A percentile compares a stretch with the other conserved stretches of the same genome.
Conservation (phyloP, 2,797 vertebrate genomes). For the Sebastes dallii region DNA sequence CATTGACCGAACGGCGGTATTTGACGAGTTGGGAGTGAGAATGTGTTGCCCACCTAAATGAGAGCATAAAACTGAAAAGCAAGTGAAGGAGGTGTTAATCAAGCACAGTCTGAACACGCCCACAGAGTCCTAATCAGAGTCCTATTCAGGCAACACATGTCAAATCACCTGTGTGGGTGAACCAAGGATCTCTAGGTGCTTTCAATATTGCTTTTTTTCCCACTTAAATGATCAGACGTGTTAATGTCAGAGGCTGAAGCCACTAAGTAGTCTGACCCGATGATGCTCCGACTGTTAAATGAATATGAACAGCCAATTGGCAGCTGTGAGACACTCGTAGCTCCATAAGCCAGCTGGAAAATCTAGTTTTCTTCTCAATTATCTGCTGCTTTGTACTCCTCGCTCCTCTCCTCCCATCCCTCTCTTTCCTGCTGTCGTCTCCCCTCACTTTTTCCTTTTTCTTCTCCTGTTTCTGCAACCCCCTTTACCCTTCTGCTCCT, state of each 20-base stretch:
- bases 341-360: slow-evolving; percentile 25
- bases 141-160: background rate
- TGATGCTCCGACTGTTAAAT: background rate
- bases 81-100: background rate
- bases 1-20: too few relatives aligned
- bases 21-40: too few relatives aligned
- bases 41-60: too few relatives aligned
- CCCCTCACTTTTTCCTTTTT: background rate
- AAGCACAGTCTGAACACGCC: background rate
- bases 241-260: background rate
- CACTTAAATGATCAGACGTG: background rate
- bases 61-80: background rate
- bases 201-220: background rate
- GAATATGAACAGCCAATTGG: slow-evolving; percentile 15
- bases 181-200: background rate
- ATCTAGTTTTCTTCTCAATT: slow-evolving; percentile 52
- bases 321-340: slow-evolving; percentile 16
- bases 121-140: background rate
- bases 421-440: background rate
- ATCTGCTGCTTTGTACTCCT: slow-evolving; percentile 27
- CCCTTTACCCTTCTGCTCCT: background rate
- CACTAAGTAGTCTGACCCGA: background rate
- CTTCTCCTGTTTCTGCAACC: background rate
- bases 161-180: background rate
- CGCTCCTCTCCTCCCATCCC: background rate